These are phyloP conservation scores for Heliconius ismenius DNA, from an alignment of 2,888 invertebrate species.

Conservation along the genomic window DNA sequence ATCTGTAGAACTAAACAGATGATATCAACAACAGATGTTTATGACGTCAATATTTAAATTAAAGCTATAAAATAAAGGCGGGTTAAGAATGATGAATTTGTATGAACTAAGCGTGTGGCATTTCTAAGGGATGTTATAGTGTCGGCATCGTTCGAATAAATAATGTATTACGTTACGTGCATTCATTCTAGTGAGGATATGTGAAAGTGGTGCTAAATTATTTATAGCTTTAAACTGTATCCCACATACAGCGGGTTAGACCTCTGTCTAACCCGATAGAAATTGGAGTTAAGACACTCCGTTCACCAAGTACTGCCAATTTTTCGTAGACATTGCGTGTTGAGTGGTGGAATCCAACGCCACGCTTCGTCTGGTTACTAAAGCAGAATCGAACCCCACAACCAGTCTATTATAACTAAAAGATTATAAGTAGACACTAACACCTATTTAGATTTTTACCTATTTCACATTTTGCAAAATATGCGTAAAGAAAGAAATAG, in stretches of 20 bases:
- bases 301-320: too few species aligned
- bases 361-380: too few species aligned
- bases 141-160: background rate
- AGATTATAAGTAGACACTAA: too few species aligned
- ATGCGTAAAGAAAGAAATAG: background rate
- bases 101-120: constrained; percentile 9
- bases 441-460: background rate
- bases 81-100: constrained; percentile 23
- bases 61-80: constrained; percentile 23
- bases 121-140: background rate
- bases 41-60: constrained; percentile 37
- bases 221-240: too few species aligned
- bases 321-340: too few species aligned
- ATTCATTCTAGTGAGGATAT: background rate
- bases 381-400: too few species aligned
- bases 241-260: too few species aligned
- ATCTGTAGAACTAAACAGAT: constrained; percentile 24
- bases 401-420: too few species aligned
- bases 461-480: background rate
- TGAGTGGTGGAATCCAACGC: too few species aligned
- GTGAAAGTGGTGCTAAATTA: background rate
- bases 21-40: constrained; percentile 43
- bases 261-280: too few species aligned
- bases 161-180: background rate
- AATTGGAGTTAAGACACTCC: too few species aligned